These are phyloP conservation scores for Ceratina japonica DNA, from an alignment of 1,140 invertebrate genomes.

Conservation along the genomic window DNA sequence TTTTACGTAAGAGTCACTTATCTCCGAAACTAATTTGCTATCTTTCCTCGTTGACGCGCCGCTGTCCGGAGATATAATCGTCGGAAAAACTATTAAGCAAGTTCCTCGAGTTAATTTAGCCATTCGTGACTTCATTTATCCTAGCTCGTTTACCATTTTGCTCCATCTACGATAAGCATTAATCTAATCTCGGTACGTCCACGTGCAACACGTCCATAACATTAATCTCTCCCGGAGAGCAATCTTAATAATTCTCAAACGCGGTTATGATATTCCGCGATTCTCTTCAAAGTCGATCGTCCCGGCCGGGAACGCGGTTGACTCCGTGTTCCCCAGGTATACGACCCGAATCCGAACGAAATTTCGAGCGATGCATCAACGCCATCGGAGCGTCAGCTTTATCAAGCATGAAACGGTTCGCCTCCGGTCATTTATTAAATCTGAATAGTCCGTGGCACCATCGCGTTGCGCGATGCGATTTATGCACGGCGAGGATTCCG, in stretches of 20 bases:
- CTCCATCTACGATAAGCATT: background rate
- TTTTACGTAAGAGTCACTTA: slow-evolving; percentile 41
- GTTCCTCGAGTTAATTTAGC: slow-evolving; percentile 35
- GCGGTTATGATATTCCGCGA: background rate
- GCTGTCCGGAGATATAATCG: slow-evolving; percentile 36
- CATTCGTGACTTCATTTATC: slow-evolving; percentile 31
- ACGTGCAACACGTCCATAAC: background rate
- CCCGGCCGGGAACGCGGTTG: background rate
- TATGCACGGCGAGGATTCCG: slow-evolving; percentile 32
- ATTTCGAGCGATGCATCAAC: slow-evolving; percentile 29
- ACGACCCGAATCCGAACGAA: background rate
- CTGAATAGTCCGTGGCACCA: slow-evolving; percentile 23
- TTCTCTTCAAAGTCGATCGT: background rate
- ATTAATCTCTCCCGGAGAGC: background rate
- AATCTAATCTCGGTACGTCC: background rate
- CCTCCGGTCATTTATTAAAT: slow-evolving; percentile 45
- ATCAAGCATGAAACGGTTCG: slow-evolving; percentile 35
- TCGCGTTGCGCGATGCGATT: slow-evolving; percentile 43
- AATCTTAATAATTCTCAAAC: background rate
- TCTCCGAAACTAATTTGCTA: slow-evolving; percentile 47
- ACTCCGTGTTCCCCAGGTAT: background rate
- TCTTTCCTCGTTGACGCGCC: slow-evolving; percentile 26
- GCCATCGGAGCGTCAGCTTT: slow-evolving; percentile 11
- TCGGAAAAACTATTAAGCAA: slow-evolving; percentile 47
- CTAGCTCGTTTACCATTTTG: slow-evolving; percentile 16